phyloP scores from a whole-genome alignment of 2,888 invertebrate genomes.

The Zaprionus lineosus region DNA sequence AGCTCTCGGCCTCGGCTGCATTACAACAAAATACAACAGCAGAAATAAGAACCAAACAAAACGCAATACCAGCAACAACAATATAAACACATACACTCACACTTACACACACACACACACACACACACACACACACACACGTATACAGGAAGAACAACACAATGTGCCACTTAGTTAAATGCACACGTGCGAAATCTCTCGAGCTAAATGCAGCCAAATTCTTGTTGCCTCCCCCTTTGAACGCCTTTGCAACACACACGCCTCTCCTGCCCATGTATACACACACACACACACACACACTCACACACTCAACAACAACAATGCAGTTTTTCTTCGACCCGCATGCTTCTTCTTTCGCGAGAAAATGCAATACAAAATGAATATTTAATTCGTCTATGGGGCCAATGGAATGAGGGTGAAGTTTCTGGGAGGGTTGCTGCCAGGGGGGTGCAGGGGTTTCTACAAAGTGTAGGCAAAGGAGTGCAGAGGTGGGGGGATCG shows the following conservation, averaged over 20 bases:
- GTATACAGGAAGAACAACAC: too few relatives aligned
- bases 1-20: conserved; percentile 39
- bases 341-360: conserved; percentile 34
- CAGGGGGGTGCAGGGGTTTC: neutral
- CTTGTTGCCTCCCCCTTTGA: conserved; percentile 7
- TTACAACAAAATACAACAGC: conserved; percentile 18
- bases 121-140: too few relatives aligned
- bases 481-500: neutral
- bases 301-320: neutral
- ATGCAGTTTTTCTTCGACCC: neutral
- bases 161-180: conserved; percentile 70
- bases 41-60: conserved; percentile 7
- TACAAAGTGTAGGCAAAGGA: neutral
- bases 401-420: neutral
- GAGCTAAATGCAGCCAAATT: conserved; percentile 67
- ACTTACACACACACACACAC: too few relatives aligned
- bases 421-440: neutral
- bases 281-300: neutral
- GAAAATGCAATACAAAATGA: conserved; percentile 75
- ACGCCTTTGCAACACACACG: conserved; percentile 21
- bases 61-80: conserved; percentile 5
- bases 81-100: too few relatives aligned
- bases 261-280: neutral
- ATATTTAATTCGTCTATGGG: conserved; percentile 60
- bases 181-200: conserved; percentile 77